Conservation (phyloP, 1,140 invertebrate species). For the Eriosoma lanigerum region DNA sequence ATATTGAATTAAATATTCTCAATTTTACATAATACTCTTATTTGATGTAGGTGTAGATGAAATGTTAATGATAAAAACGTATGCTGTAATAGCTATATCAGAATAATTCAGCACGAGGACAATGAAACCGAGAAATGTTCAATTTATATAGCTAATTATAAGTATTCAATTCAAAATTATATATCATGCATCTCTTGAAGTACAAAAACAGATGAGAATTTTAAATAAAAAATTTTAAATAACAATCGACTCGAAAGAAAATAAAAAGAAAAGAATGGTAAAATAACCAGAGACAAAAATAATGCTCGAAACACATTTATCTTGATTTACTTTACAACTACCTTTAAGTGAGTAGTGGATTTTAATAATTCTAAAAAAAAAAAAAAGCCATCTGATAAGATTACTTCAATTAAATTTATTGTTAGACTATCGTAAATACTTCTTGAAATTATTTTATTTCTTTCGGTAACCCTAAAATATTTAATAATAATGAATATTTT, state of each 20-base stretch:
- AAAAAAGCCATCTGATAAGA: slow-evolving; percentile 2
- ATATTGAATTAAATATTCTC: too few species aligned
- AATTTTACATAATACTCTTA: too few species aligned
- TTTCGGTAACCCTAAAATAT: not conserved
- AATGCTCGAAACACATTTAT: not conserved
- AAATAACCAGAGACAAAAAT: not conserved
- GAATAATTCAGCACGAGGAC: too few species aligned
- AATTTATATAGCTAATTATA: too few species aligned
- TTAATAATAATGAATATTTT: not conserved
- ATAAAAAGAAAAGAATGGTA: not conserved
- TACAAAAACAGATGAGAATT: not conserved
- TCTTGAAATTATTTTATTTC: not conserved
- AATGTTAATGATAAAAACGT: too few species aligned
- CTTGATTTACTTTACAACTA: slow-evolving; percentile 29
- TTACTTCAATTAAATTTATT: slow-evolving; percentile 19
- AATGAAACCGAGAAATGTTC: too few species aligned
- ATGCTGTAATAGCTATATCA: too few species aligned
- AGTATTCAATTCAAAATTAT: not conserved
- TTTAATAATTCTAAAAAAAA: slow-evolving; percentile 14
- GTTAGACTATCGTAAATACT: not conserved
- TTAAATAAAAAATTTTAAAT: not conserved
- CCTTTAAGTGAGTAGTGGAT: not conserved
- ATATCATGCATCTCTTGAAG: not conserved
- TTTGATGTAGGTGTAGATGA: too few species aligned
- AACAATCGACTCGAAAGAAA: not conserved